phyloP scores from a whole-genome alignment of 1,140 invertebrate genomes.

The Aphidius ervi region DNA sequence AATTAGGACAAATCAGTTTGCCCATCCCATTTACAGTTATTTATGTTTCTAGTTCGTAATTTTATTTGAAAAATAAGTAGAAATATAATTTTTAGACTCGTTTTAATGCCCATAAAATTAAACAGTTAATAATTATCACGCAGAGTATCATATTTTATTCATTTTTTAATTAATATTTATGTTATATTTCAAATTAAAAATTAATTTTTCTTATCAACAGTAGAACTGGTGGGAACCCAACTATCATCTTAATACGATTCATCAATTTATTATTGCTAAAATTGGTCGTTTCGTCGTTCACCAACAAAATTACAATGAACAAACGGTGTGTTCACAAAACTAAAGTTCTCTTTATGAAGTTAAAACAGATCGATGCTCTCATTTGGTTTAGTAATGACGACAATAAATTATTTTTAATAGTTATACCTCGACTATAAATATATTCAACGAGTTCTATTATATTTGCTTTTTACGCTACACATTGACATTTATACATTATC shows the following conservation, averaged over 20 bases:
- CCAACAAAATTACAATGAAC: constrained; percentile 43
- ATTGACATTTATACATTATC: constrained; percentile 28
- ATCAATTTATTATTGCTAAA: constrained; percentile 41
- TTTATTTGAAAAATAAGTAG: too few species aligned
- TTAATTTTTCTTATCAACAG: too few species aligned
- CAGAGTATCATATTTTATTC: too few species aligned
- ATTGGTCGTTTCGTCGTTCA: constrained; percentile 47
- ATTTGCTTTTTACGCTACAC: constrained; percentile 37
- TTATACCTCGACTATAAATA: constrained; percentile 48
- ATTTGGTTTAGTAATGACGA: constrained; percentile 50
- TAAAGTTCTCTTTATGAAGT: constrained; percentile 51
- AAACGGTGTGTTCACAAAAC: constrained; percentile 26
- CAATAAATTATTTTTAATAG: constrained; percentile 53
- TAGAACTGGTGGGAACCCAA: too few species aligned
- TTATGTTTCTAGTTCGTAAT: too few species aligned
- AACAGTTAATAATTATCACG: too few species aligned
- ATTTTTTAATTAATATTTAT: too few species aligned
- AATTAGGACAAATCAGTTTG: too few species aligned
- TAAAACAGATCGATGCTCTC: constrained; percentile 53
- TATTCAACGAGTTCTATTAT: constrained; percentile 44
- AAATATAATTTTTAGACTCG: too few species aligned
- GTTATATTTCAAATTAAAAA: too few species aligned
- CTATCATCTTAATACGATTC: constrained; percentile 19
- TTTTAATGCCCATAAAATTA: too few species aligned
- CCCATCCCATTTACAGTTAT: too few species aligned